Conservation (phyloP, 2,797 vertebrate genomes). For the Macrochelys suwanniensis region DNA sequence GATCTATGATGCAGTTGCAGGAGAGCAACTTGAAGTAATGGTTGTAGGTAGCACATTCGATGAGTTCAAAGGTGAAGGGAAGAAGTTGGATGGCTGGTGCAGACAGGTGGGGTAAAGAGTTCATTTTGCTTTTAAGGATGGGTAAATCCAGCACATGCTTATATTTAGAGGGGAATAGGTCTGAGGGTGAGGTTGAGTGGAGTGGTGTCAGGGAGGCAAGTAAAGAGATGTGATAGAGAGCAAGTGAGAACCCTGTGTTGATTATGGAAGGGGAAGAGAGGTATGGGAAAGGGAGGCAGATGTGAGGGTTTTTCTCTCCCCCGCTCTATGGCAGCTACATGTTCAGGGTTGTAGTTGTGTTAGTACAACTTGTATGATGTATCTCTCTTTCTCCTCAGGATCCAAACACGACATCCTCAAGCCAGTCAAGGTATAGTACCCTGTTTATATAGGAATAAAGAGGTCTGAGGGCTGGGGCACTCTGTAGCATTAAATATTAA, state of each 20-base stretch:
- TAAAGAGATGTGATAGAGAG: not conserved
- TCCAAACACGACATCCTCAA: conserved; percentile 52
- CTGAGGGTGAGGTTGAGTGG: not conserved
- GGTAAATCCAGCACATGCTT: not conserved
- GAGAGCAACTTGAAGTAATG: not conserved
- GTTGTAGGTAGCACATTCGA: not conserved
- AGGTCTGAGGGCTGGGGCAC: not conserved
- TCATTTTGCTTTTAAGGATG: not conserved
- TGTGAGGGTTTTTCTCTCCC: not conserved
- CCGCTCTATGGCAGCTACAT: accelerated
- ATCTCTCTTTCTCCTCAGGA: conserved; percentile 49
- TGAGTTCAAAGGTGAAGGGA: not conserved
- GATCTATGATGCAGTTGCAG: not conserved
- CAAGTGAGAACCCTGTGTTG: no score
- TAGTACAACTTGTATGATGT: not conserved
- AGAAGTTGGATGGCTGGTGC: not conserved
- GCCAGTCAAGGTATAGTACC: conserved; percentile 67
- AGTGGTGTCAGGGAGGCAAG: not conserved
- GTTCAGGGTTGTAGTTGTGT: not conserved
- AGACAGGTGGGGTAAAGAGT: not conserved
- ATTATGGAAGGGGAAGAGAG: not conserved
- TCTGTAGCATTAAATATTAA: not conserved
- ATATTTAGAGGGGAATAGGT: not conserved
- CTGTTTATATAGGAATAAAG: not conserved
- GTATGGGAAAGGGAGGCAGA: not conserved